These are phyloP conservation scores for Sabatieria punctata DNA, from an alignment of 2,888 invertebrate genomes.

Conservation along the genomic window DNA sequence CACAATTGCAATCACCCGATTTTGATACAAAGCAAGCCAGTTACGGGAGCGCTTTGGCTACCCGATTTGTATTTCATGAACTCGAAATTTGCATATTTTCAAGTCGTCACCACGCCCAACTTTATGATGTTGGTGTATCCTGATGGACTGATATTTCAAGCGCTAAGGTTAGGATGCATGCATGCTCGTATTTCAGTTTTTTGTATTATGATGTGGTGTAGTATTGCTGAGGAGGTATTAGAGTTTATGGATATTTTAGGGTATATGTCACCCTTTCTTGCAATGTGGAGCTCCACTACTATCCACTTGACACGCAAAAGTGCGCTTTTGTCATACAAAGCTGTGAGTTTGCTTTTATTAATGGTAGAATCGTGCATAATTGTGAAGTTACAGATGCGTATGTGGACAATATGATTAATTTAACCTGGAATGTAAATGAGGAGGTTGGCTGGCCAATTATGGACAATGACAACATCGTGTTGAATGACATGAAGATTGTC, in stretches of 20 bases:
- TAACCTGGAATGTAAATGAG: slow-evolving; percentile 24
- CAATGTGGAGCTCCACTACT: slow-evolving; percentile 18
- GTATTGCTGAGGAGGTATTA: no score
- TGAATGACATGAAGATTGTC: slow-evolving; percentile 29
- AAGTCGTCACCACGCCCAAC: slow-evolving; percentile 7
- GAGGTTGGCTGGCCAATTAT: slow-evolving; percentile 23
- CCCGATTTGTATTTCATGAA: slow-evolving; percentile 10
- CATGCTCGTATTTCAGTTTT: background rate
- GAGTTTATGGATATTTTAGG: no score
- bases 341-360: slow-evolving; percentile 14
- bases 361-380: background rate
- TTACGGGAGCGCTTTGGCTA: slow-evolving; percentile 3
- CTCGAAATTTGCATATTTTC: slow-evolving; percentile 4
- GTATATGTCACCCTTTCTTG: slow-evolving; percentile 29
- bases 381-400: slow-evolving; percentile 19
- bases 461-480: slow-evolving; percentile 21
- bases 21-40: background rate
- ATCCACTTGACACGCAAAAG: slow-evolving; percentile 23
- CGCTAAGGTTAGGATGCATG: slow-evolving; percentile 4
- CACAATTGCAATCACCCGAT: slow-evolving; percentile 7
- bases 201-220: no score
- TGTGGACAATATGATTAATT: slow-evolving; percentile 25
- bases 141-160: slow-evolving; percentile 8
- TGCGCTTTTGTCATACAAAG: slow-evolving; percentile 26
- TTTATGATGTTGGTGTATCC: slow-evolving; percentile 8